Evolutionary conservation across 2,888 invertebrate species (phyloP), one percentile per base, ranked within the genome.

Genomic region (Temnothorax rugatulus): DNA sequence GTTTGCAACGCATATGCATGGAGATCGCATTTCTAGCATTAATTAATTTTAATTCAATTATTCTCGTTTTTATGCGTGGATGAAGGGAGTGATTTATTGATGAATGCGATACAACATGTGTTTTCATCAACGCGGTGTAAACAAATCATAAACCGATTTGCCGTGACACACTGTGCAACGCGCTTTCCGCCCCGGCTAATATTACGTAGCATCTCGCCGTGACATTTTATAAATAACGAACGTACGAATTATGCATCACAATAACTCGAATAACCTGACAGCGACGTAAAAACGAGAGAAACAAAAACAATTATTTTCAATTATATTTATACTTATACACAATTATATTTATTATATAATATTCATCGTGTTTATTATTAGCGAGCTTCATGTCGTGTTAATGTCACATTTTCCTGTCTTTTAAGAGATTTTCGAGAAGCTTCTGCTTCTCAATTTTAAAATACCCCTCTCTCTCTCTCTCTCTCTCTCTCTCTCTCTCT

Each of bases 41-140:
- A 81, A 81, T 81, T 81, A 81, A 81, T 81, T 81, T 81, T 59
- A 73, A 73, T 73, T 81, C 73, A 81, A 81, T 81, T 81, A 81
- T 73, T 73, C 59, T 18, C 59, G 52, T 81, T 81, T 81, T 73
- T 81, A 71, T 47, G 73, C 71, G 47, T 44, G 59, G 15, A 47
- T 34, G 82, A 52, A 21, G 63, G 29, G 61, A 68, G 63, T 54
- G 75, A 82, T 50, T 66, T 57, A 64, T 74, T 68, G 74, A 71
- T 63, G 44, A 84, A 82, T 69, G 38, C 54, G 76, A 77, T 63
- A 68, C 50, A 69, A 79, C 79, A 50, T 68, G 64, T 50, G 63
- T 81, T 81, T 81, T 81, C 79, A 71, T 59, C 59, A 69, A 61
- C 69, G 71, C 38, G 50, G 13, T 47, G 59, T 69, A 81, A 81